Evolutionary conservation across 2,888 invertebrate genomes (phyloP).

Genomic region (Chrysodeixis includens): DNA sequence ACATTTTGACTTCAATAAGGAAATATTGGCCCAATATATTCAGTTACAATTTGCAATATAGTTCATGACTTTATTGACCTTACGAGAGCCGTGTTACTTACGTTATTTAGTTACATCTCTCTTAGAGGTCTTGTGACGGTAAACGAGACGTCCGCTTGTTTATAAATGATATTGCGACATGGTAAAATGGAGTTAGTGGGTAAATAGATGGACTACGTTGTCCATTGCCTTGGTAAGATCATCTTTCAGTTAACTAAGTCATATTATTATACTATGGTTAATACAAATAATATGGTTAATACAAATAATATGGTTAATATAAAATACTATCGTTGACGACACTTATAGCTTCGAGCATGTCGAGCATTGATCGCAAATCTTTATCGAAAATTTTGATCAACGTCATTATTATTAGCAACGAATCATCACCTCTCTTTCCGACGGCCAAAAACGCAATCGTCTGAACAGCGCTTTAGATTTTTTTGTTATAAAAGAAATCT

Average conservation of each 20-base stretch:
- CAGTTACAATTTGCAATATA: constrained; percentile 62
- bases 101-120: constrained; percentile 9
- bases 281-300: no score
- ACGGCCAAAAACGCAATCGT: no score
- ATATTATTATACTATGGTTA: no score
- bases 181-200: background rate
- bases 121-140: background rate
- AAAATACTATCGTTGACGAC: no score
- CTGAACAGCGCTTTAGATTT: no score
- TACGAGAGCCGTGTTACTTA: constrained; percentile 19
- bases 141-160: background rate
- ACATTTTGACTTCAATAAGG: constrained; percentile 65
- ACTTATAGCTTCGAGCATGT: no score
- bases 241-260: background rate
- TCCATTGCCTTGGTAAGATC: background rate
- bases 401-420: no score
- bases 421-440: no score
- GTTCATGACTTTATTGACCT: constrained; percentile 70
- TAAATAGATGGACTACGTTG: background rate
- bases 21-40: constrained; percentile 62
- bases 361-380: no score
- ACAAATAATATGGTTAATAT: no score
- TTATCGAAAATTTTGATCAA: no score
- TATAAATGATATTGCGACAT: background rate
- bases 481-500: no score